phyloP scores from a whole-genome alignment of 1,140 invertebrate genomes.

The Drosophila kohkoa region DNA sequence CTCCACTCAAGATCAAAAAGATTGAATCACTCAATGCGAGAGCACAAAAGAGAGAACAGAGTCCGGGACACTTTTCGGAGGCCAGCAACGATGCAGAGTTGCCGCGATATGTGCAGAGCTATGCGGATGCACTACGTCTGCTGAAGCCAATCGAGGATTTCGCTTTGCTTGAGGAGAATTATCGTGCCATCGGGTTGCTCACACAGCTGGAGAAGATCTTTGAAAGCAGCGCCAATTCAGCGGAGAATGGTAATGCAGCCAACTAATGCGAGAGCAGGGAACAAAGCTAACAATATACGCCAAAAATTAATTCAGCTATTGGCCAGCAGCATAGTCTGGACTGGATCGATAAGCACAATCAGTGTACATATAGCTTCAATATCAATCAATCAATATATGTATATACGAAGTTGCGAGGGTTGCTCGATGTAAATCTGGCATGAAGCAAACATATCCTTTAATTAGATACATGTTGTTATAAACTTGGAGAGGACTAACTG shows the following conservation, averaged over 20 bases:
- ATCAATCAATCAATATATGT: too few relatives aligned
- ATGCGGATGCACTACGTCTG: slow-evolving; percentile 74
- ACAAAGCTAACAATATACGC: slow-evolving; percentile 1
- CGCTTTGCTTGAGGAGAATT: slow-evolving; percentile 76
- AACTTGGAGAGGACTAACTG: background rate
- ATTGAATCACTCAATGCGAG: slow-evolving; percentile 48
- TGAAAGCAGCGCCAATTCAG: slow-evolving; percentile 25
- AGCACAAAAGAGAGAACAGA: slow-evolving; percentile 5
- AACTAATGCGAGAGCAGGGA: background rate
- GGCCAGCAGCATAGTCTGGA: background rate
- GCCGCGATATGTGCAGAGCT: slow-evolving; percentile 60
- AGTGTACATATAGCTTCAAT: slow-evolving; percentile 5
- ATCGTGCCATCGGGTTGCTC: slow-evolving; percentile 78
- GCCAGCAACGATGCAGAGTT: slow-evolving; percentile 50
- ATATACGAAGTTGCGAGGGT: background rate
- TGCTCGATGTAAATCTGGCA: background rate
- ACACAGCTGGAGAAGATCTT: slow-evolving; percentile 78
- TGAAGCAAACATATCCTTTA: slow-evolving; percentile 1
- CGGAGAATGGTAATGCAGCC: background rate
- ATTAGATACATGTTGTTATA: background rate
- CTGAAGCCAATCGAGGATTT: slow-evolving; percentile 79
- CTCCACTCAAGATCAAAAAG: slow-evolving; percentile 65
- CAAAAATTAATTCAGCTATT: slow-evolving; percentile 25
- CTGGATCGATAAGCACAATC: background rate
- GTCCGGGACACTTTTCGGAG: slow-evolving; percentile 54